These are phyloP conservation scores for Leucozona laternaria DNA, from an alignment of 2,888 invertebrate species.

Conservation along the genomic window DNA sequence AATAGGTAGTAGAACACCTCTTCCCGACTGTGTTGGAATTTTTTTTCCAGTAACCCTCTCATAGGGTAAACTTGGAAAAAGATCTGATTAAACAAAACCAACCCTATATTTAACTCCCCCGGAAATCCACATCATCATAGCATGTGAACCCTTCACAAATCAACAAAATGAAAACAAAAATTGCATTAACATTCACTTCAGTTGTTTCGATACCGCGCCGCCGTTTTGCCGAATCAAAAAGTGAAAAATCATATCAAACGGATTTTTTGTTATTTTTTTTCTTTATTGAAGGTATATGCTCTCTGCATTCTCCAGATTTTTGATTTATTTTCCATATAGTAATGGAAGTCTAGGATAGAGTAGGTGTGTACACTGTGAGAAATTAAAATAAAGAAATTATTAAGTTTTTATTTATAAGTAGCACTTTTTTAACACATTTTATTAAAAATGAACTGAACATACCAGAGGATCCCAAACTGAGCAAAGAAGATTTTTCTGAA, in stretches of 20 bases:
- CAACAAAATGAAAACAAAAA: slow-evolving; percentile 45
- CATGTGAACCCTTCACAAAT: slow-evolving; percentile 46
- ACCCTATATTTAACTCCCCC: slow-evolving; percentile 1
- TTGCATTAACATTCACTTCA: slow-evolving; percentile 64
- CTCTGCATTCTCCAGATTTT: not conserved
- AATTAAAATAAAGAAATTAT: not conserved
- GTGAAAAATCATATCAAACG: slow-evolving; percentile 62
- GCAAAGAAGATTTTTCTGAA: too few relatives aligned
- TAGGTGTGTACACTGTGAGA: not conserved
- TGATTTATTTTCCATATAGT: slow-evolving; percentile 1
- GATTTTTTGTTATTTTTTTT: slow-evolving; percentile 13
- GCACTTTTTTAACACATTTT: not conserved
- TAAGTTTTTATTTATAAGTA: too few relatives aligned
- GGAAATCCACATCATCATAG: slow-evolving; percentile 34
- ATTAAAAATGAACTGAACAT: too few relatives aligned
- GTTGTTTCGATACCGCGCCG: slow-evolving; percentile 35
- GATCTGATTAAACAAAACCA: slow-evolving; percentile 53
- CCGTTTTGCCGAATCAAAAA: slow-evolving; percentile 51
- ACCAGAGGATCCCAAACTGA: too few relatives aligned
- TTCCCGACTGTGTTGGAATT: not conserved
- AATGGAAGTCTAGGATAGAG: not conserved
- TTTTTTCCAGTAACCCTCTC: not conserved
- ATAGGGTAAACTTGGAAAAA: slow-evolving; percentile 2
- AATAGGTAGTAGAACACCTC: not conserved
- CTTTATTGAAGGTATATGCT: not conserved